A percentile compares a stretch with the other conserved stretches of the same genome.
These are phyloP conservation scores for Ceratosolen solmsi DNA, from an alignment of 1,140 invertebrate species.

Conservation along the genomic window DNA sequence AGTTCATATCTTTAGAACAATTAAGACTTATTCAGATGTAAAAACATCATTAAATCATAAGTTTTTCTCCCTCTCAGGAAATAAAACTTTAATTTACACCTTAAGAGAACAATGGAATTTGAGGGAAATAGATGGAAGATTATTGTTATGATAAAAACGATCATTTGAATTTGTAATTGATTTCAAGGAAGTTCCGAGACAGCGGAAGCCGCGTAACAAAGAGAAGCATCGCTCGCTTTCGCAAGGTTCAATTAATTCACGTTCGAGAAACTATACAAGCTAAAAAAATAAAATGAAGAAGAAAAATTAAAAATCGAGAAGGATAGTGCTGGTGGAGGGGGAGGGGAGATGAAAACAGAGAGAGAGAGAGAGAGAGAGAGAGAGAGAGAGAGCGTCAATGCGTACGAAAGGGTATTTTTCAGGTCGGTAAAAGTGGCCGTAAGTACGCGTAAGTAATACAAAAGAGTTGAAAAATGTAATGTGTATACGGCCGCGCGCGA, in stretches of 20 bases:
- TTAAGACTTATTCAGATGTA: slow-evolving; percentile 45
- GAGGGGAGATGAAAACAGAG: no score
- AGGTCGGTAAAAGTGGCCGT: background rate
- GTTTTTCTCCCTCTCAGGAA: slow-evolving; percentile 34
- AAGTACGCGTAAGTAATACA: slow-evolving; percentile 24
- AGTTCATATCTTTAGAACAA: slow-evolving; percentile 33
- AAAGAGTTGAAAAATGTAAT: slow-evolving; percentile 26
- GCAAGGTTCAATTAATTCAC: slow-evolving; percentile 47
- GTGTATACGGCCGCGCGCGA: background rate
- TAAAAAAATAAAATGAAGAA: slow-evolving; percentile 5
- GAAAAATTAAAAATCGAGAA: background rate
- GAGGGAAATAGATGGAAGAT: slow-evolving; percentile 51
- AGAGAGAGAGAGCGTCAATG: background rate
- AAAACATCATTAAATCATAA: slow-evolving; percentile 46
- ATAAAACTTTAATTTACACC: slow-evolving; percentile 52
- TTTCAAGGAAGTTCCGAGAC: slow-evolving; percentile 49
- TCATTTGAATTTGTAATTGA: slow-evolving; percentile 53
- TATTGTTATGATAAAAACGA: slow-evolving; percentile 50
- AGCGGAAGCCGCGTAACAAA: slow-evolving; percentile 48
- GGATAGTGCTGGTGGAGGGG: background rate
- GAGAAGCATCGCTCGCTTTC: slow-evolving; percentile 35
- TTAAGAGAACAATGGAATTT: slow-evolving; percentile 49
- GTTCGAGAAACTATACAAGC: slow-evolving; percentile 39
- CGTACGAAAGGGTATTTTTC: background rate
- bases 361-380: background rate